A percentile compares a stretch with the other conserved stretches of the same genome.
Evolutionary conservation across 2,888 invertebrate genomes (phyloP).

Genomic region (Gonocerus acuteangulatus): DNA sequence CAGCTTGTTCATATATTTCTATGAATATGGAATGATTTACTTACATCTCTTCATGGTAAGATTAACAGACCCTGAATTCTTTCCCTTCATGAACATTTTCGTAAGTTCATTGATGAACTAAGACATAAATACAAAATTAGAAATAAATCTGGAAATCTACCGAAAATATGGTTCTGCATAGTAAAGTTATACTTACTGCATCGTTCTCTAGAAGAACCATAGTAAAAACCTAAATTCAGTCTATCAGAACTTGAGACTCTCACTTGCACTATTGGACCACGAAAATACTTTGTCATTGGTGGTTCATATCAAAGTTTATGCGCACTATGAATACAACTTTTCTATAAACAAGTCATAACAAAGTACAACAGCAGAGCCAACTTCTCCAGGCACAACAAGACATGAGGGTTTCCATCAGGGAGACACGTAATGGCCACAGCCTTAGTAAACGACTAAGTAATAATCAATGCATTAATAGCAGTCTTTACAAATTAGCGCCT

Average conservation of each 20-base stretch:
- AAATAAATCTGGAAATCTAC: too few relatives aligned
- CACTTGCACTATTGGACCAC: neutral
- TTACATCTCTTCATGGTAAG: conserved; percentile 92
- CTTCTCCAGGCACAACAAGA: conserved; percentile 8
- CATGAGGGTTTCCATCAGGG: conserved; percentile 5
- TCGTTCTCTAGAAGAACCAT: conserved; percentile 54
- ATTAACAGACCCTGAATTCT: conserved; percentile 66
- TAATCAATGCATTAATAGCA: neutral
- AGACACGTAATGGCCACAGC: conserved; percentile 19
- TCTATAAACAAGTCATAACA: too few relatives aligned
- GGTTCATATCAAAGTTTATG: neutral
- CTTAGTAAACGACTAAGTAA: neutral
- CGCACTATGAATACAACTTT: too few relatives aligned
- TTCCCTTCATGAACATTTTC: conserved; percentile 79
- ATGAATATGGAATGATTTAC: conserved; percentile 43
- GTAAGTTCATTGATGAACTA: conserved; percentile 78
- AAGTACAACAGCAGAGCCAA: neutral
- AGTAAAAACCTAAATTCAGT: neutral
- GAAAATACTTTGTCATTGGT: neutral
- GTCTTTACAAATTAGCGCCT: too few relatives aligned
- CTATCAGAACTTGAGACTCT: neutral
- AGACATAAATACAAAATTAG: conserved; percentile 42
- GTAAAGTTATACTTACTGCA: conserved; percentile 51
- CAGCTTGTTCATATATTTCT: neutral
- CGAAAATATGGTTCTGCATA: too few relatives aligned